Base-by-base conservation (phyloP, 2,888 invertebrate genomes). In the Junonia oenone region DNA sequence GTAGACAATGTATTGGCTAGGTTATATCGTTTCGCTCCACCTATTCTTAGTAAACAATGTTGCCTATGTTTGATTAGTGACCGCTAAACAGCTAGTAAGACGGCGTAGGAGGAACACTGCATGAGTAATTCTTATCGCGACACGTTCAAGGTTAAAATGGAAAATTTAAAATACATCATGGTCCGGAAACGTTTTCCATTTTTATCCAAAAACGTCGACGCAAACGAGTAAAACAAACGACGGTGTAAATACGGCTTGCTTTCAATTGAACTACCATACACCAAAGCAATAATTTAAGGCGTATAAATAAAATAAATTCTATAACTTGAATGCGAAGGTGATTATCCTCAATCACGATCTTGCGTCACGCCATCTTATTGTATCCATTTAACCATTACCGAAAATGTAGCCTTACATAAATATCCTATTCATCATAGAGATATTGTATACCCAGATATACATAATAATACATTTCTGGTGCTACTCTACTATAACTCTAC, bases 121-220 rank as follows among this genome's bases (percentile, higher is more conserved):
- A 73, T 78, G 80, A 81, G 74, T 80, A 80, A 79, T 76, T 67
- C 68, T 80, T 81, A 80, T 83, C 81, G 73, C 66, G 62, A 68
- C 61, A 66, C 56, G 63, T 67, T 71, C 76, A 81, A 81, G 78
- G 83, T 73, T 74, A 64, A 61, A 62, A 65, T 71, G 79, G 80
- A 78, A 82, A 81, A 79, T 76, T 78, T 77, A 73, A 62, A 62
- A 63, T 65, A 62, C 58, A 59, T 59, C 58, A 51, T 60, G 52
- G 60, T 56, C 59, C 57, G 62, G 62, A 66, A 64, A 63, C 55
- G 51, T 33, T 47, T 59, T 59, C 56, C 57, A 59, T 46, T 61
- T 63, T 61, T 33, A 33, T 27, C 15, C 31, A 35, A 53, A 55
- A 45, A 54, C 55, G 22, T 52, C 19, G 22, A 46, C 4, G n/a